Evolutionary conservation across 1,140 invertebrate species (phyloP).

Genomic region (Drosophila tani): DNA sequence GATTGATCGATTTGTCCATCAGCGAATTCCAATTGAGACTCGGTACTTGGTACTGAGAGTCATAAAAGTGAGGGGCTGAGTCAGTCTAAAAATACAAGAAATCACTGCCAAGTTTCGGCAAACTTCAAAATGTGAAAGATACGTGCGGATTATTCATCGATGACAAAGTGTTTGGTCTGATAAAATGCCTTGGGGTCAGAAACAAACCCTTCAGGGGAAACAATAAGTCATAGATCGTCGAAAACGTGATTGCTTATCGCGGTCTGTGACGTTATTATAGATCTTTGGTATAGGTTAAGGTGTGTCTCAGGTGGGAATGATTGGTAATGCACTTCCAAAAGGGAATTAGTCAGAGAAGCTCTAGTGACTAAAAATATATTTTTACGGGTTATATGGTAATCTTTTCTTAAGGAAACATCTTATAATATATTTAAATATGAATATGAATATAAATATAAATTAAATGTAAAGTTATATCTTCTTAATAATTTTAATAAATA

Average conservation of each 20-base stretch:
- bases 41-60: not conserved
- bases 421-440: too few species aligned
- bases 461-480: too few species aligned
- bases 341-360: conserved; percentile 13
- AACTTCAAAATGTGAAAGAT: conserved; percentile 43
- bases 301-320: conserved; percentile 7
- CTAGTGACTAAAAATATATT: not conserved
- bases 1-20: conserved; percentile 50
- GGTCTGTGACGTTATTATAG: conserved; percentile 9
- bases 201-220: conserved; percentile 35
- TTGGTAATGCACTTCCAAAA: not conserved
- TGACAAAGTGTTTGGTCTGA: conserved; percentile 41
- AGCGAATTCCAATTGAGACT: conserved; percentile 32
- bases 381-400: not conserved
- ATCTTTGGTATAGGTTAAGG: conserved; percentile 11
- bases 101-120: conserved; percentile 22
- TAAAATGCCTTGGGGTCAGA: conserved; percentile 19
- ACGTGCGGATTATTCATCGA: conserved; percentile 41
- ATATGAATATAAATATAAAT: too few species aligned
- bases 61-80: conserved; percentile 39
- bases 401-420: not conserved
- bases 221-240: conserved; percentile 33
- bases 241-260: conserved; percentile 26
- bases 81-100: conserved; percentile 41
- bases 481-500: not conserved